phyloP scores from a whole-genome alignment of 2,888 invertebrate species.

The Amphimallon solstitiale region DNA sequence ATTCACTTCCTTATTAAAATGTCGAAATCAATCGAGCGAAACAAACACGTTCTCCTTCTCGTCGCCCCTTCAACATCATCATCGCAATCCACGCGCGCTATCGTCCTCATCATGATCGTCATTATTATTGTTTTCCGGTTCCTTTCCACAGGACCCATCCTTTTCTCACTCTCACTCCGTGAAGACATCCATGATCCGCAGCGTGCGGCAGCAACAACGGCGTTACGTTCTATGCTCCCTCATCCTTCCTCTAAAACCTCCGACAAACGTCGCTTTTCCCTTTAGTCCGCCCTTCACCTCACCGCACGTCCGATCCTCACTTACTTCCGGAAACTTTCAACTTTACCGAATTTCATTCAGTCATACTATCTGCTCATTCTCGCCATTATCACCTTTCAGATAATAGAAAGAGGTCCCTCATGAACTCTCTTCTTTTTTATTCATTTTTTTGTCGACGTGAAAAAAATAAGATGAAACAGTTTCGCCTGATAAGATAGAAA shows the following conservation, averaged over 20 bases:
- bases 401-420: background rate
- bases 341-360: conserved; percentile 21
- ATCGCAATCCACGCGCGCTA: background rate
- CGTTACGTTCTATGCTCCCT: background rate
- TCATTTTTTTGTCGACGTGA: too few relatives aligned
- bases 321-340: conserved; percentile 21
- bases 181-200: conserved; percentile 10
- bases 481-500: too few relatives aligned
- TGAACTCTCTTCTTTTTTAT: background rate
- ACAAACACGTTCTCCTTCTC: conserved; percentile 14
- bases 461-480: too few relatives aligned
- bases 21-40: conserved; percentile 12
- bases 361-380: conserved; percentile 19
- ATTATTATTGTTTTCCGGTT: conserved; percentile 17
- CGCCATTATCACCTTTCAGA: conserved; percentile 12
- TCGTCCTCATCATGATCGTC: background rate
- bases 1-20: background rate
- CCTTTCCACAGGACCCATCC: background rate
- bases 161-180: background rate
- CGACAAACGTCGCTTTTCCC: conserved; percentile 10
- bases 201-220: background rate
- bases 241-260: background rate
- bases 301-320: background rate
- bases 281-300: background rate
- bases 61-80: conserved; percentile 9